Conservation (phyloP, 2,797 vertebrate species). For the Acestrorhynchus altus region DNA sequence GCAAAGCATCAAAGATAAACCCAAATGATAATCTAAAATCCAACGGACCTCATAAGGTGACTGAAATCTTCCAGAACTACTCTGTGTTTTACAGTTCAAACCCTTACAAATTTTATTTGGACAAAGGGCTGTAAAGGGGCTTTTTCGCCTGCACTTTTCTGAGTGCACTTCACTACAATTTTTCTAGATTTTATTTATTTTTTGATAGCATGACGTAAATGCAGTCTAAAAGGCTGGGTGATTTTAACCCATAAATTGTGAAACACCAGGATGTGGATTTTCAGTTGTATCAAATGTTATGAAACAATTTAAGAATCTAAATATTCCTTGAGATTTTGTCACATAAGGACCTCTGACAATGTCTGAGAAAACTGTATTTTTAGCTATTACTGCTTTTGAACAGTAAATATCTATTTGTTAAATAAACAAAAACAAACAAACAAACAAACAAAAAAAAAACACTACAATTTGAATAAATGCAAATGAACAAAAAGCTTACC, state of each 20-base stretch:
- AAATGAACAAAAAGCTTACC: too few relatives aligned
- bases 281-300: background rate
- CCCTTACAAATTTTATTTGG: slow-evolving; percentile 41
- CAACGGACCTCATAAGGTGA: slow-evolving; percentile 25
- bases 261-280: background rate
- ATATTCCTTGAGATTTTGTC: background rate
- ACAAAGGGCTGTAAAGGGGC: slow-evolving; percentile 30
- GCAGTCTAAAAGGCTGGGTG: background rate
- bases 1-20: slow-evolving; percentile 57
- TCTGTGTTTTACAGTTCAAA: slow-evolving; percentile 1
- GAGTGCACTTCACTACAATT: too few relatives aligned
- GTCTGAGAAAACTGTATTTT: background rate
- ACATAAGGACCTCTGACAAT: background rate
- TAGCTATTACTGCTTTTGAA: too few relatives aligned
- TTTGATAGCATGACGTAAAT: background rate
- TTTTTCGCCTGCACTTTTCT: slow-evolving; percentile 12
- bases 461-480: too few relatives aligned
- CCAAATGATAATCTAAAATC: slow-evolving; percentile 54
- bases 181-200: too few relatives aligned
- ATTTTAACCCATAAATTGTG: background rate
- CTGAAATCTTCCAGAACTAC: slow-evolving; percentile 2
- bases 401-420: too few relatives aligned
- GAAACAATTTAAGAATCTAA: background rate
- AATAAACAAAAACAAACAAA: too few relatives aligned
- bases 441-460: too few relatives aligned